Percentiles rank a stretch among this genome's conserved stretches.
Conservation (phyloP, 2,888 invertebrate genomes). For the Nomada goodeniana region DNA sequence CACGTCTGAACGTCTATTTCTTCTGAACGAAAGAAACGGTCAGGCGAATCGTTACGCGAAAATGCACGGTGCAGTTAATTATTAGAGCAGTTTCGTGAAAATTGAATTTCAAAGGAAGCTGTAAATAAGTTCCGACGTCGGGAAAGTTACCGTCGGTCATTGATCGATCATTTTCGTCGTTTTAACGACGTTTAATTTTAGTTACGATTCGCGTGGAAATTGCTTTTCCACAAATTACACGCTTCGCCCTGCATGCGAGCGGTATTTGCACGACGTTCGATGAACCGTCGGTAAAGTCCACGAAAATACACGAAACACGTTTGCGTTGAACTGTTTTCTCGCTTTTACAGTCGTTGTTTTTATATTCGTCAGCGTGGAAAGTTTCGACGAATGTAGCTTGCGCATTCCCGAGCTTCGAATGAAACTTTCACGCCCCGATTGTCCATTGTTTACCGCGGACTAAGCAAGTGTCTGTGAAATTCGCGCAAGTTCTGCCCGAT, state of each 20-base stretch:
- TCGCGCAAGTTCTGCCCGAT: neutral
- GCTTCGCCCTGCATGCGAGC: neutral
- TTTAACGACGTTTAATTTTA: conserved; percentile 17
- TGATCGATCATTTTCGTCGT: neutral
- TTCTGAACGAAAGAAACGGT: too few relatives aligned
- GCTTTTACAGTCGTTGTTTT: too few relatives aligned
- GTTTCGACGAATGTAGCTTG: neutral
- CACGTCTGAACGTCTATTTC: too few relatives aligned
- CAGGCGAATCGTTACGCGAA: neutral
- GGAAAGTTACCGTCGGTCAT: neutral
- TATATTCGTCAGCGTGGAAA: neutral
- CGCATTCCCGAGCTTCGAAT: too few relatives aligned
- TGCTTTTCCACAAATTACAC: conserved; percentile 2
- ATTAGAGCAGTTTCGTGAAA: neutral
- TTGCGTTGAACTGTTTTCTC: neutral
- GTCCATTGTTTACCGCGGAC: neutral
- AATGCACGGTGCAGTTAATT: neutral
- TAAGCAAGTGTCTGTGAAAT: neutral
- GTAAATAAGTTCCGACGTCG: neutral
- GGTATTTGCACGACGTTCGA: neutral
- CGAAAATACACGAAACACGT: neutral
- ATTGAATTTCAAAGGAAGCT: neutral
- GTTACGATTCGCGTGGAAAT: conserved; percentile 14
- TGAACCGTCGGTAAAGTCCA: conserved; percentile 1
- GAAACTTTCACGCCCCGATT: conserved; percentile 2